phyloP scores from a whole-genome alignment of 2,888 invertebrate species.

The Protonemura montana region DNA sequence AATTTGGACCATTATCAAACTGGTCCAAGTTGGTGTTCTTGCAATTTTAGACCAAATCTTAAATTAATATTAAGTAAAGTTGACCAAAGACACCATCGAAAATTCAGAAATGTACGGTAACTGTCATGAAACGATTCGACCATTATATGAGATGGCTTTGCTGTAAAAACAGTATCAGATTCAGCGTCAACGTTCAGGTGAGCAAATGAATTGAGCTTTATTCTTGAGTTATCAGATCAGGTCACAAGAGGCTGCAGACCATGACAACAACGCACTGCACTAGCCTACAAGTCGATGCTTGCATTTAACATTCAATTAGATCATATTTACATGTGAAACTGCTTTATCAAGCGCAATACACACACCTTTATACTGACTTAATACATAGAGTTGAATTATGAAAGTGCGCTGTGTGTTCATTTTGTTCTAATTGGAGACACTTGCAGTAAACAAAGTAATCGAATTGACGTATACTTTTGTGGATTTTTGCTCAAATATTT shows the following conservation, averaged over 20 bases:
- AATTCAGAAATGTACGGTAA: too few relatives aligned
- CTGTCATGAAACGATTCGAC: too few relatives aligned
- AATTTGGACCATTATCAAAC: too few relatives aligned
- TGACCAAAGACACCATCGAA: too few relatives aligned
- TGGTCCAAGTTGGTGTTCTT: too few relatives aligned
- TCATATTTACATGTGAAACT: conserved; percentile 12
- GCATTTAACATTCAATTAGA: conserved; percentile 5
- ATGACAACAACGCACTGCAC: neutral
- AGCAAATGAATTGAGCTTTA: neutral
- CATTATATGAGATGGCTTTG: too few relatives aligned
- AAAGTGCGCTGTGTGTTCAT: neutral
- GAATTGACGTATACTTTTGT: too few relatives aligned
- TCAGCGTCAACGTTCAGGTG: neutral
- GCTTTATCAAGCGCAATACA: neutral
- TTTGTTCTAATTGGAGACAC: neutral
- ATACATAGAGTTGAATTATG: neutral
- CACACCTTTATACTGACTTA: neutral
- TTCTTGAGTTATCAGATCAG: neutral
- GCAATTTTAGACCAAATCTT: too few relatives aligned
- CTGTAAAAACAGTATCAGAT: too few relatives aligned
- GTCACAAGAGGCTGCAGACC: neutral
- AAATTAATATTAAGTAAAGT: too few relatives aligned
- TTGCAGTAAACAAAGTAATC: neutral
- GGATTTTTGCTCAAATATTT: too few relatives aligned
- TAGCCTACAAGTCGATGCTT: neutral